phyloP scores from a whole-genome alignment of 2,797 vertebrate genomes.

The Peromyscus eremicus region DNA sequence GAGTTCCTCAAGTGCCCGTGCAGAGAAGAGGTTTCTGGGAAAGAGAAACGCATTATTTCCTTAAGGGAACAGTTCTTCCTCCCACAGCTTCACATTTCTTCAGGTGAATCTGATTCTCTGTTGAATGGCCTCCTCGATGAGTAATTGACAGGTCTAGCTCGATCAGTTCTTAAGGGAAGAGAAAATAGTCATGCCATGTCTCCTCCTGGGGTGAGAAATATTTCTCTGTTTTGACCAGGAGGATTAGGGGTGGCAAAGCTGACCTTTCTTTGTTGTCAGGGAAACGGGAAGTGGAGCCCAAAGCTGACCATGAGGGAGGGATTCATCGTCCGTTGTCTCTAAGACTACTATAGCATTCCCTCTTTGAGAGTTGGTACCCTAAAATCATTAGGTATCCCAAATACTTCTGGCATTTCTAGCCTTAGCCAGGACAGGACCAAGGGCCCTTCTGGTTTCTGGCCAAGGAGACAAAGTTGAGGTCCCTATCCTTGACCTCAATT shows the following conservation, averaged over 20 bases:
- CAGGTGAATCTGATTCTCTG: background rate
- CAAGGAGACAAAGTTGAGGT: background rate
- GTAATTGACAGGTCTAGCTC: background rate
- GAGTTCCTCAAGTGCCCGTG: background rate
- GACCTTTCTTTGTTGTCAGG: background rate
- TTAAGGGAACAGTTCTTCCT: background rate
- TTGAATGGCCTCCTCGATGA: background rate
- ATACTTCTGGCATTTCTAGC: background rate
- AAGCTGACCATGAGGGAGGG: background rate
- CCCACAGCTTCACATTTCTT: background rate
- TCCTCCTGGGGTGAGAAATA: background rate
- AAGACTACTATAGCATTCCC: background rate
- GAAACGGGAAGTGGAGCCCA: background rate
- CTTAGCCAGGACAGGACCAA: background rate
- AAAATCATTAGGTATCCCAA: background rate
- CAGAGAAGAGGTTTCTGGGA: background rate
- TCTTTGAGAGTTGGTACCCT: background rate
- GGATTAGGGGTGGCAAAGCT: background rate
- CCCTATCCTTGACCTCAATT: background rate
- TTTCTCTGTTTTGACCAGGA: background rate
- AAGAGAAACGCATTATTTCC: background rate
- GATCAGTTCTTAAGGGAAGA: background rate
- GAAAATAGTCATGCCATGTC: background rate
- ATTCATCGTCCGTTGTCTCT: background rate
- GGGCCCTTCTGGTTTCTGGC: background rate